These are phyloP conservation scores for Danaus chrysippus DNA, from an alignment of 2,888 invertebrate genomes.

Conservation along the genomic window DNA sequence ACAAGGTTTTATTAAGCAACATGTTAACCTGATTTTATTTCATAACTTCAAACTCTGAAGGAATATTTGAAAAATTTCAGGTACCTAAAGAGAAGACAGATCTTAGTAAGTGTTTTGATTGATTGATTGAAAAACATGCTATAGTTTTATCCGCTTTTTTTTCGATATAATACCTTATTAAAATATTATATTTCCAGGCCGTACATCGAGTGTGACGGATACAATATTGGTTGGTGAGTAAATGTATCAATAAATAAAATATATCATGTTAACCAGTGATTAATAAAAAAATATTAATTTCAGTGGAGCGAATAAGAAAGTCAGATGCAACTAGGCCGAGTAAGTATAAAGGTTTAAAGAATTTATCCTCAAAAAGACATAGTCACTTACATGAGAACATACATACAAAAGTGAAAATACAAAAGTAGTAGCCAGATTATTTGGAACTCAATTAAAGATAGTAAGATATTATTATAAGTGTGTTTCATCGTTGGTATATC, in stretches of 20 bases:
- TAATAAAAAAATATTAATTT: constrained; percentile 32
- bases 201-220: constrained; percentile 38
- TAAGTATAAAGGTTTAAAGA: constrained; percentile 38
- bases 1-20: constrained; percentile 11
- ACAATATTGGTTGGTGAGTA: constrained; percentile 60
- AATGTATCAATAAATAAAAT: constrained; percentile 4
- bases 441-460: no score
- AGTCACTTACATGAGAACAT: no score
- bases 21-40: neutral
- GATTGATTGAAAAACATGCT: neutral
- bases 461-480: no score
- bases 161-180: neutral
- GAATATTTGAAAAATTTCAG: neutral
- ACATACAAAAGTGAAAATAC: no score
- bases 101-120: neutral
- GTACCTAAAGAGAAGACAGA: neutral
- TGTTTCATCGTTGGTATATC: no score
- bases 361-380: no score
- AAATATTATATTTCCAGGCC: constrained; percentile 19
- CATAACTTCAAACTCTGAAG: neutral
- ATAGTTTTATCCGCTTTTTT: neutral
- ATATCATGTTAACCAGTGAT: no score
- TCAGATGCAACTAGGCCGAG: constrained; percentile 35
- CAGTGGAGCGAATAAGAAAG: constrained; percentile 57
- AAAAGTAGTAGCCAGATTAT: no score